Base-by-base conservation (phyloP, 1,140 invertebrate species). In the Zaprionus nigranus region DNA sequence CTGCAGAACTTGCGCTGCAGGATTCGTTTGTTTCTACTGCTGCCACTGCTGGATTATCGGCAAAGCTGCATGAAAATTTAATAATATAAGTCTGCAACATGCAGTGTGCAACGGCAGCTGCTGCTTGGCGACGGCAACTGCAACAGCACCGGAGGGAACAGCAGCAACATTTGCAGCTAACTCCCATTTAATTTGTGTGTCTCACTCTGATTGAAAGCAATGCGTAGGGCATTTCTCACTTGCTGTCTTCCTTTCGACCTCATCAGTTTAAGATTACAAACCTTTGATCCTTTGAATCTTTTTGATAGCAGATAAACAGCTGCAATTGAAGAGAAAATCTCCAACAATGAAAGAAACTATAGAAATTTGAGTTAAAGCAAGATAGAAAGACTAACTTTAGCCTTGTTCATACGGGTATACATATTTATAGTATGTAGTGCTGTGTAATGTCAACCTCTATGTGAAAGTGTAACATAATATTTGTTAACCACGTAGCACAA, bases 1-100 rank as follows among this genome's bases (percentile, higher is more conserved):
- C 51, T 68, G 64, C 79, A 74, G 65, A 40, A 20, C 46, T 84
- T 84, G 75, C 78, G 73, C 78, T 87, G 81, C 68, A 86, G 73
- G 71, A 78, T 87, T 78, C 73, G 70, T 88, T 87, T 83, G 78
- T 81, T 87, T 88, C 46, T 13, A 3, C 46, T 24, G 11, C 43
- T 34, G 30, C 36, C 12, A n/a, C 46, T 51, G 63, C 58, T 62
- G 81, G 84, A 84, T 88, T 88, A 90, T 78, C 85, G 67, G 81
- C 75, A 80, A 73, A 88, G 84, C 78, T 84, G 65, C 81, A 90
- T 88, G 85, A 90, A 88, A 88, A 88, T 88, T 88, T 88, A 90
- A 88, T 88, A 88, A 88, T 90, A 72, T 71, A 22, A 72, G 38
- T 53, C 63, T 77, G 81, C 64, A 62, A 73, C 67, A 53, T 70